A percentile compares a stretch with the other conserved stretches of the same genome.
Conservation (phyloP, 2,797 vertebrate genomes). For the Lagorchestes hirsutus region DNA sequence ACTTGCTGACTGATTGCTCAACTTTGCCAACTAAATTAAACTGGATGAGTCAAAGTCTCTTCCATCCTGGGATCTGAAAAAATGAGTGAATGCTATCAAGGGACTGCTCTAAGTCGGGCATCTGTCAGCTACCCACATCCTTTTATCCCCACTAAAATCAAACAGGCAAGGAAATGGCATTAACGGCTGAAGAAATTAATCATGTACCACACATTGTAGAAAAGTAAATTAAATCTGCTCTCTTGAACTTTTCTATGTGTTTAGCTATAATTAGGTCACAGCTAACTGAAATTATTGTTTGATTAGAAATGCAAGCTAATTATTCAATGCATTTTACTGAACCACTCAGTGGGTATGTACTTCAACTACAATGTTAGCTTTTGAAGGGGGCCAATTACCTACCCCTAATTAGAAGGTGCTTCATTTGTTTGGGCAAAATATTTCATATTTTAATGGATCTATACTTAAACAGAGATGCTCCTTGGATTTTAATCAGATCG, state of each 20-base stretch:
- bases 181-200: background rate
- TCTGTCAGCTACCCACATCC: background rate
- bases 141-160: background rate
- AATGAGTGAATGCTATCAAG: background rate
- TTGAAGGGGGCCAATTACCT: background rate
- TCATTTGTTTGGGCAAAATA: background rate
- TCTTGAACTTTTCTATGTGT: slow-evolving; percentile 32
- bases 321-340: slow-evolving; percentile 5
- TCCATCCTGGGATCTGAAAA: background rate
- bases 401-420: background rate
- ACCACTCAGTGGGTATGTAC: slow-evolving; percentile 43
- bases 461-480: background rate
- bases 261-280: slow-evolving; percentile 33
- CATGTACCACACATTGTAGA: background rate
- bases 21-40: background rate
- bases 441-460: background rate
- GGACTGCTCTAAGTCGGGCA: background rate
- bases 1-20: background rate
- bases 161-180: background rate
- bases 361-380: slow-evolving; percentile 26
- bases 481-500: background rate
- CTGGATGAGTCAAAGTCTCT: background rate
- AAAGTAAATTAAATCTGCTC: background rate
- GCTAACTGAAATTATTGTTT: slow-evolving; percentile 51
- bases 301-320: slow-evolving; percentile 52